Base-by-base conservation (phyloP, 2,113 vertebrate genomes). In the Hippocampus mohnikei region DNA sequence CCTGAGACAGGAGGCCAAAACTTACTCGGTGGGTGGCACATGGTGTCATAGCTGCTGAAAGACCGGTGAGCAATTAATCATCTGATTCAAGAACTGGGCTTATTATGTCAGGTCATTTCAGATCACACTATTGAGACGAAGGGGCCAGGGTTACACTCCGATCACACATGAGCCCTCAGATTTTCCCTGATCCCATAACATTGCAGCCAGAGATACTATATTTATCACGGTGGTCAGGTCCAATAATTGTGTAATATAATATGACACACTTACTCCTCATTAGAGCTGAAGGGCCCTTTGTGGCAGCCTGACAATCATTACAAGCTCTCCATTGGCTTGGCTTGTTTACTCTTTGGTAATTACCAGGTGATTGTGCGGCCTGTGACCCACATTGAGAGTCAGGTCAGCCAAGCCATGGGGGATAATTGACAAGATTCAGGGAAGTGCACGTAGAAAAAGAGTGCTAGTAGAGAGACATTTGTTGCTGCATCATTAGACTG, bases 211-310 rank as follows among this genome's bases (percentile, higher is more conserved):
- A 69, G 86, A 90, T 84, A 73, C 84, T 91, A 91, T 90, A 91
- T 92, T 90, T 92, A 88, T 90, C 77, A 11, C 66, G 21, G 70
- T 88, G 80, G 73, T 81, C 72, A 82, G 82, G 64, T 77, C 80
- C 86, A 88, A 83, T 67, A 88, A 89, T 87, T 78, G 82, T 82
- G 85, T 86, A 86, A 87, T 72, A 85, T 85, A 87, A 90, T 90
- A 88, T 90, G 88, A 93, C 90, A 93, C 90, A 91, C 87, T 93
- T 90, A 86, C 85, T 82, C 78, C 91, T 92, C 91, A 93, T 92
- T 92, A 92, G 85, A 91, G 85, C 88, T 92, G 88, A 93, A 93
- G 90, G 83, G 85, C 81, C 79, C 87, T 88, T 92, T 93, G 92
- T 93, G 88, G 87, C 85, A 86, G 81, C 85, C 86, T 89, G 86